These are phyloP conservation scores for Marasmarcha lunaedactyla DNA, from an alignment of 2,888 invertebrate species.

Conservation along the genomic window DNA sequence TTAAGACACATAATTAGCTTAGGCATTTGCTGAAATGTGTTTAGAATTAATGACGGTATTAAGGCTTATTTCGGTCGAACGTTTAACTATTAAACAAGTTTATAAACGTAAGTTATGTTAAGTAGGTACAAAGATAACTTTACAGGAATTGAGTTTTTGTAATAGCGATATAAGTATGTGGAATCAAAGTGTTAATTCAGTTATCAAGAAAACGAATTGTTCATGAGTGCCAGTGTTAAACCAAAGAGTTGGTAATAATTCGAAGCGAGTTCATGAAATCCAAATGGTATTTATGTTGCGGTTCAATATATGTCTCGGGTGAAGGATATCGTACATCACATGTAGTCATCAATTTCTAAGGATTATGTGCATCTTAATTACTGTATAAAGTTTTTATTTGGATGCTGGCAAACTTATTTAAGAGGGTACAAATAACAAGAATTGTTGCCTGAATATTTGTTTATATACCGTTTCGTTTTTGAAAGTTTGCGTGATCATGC, in stretches of 20 bases:
- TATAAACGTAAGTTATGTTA: background rate
- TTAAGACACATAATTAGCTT: slow-evolving; percentile 60
- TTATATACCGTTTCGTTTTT: no score
- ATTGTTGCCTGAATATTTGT: no score
- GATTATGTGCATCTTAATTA: slow-evolving; percentile 50
- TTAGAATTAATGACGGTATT: slow-evolving; percentile 23
- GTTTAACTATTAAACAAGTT: slow-evolving; percentile 4
- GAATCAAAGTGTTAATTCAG: no score
- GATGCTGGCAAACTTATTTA: slow-evolving; percentile 46
- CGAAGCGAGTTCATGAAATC: background rate
- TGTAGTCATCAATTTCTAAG: slow-evolving; percentile 50
- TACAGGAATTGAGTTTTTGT: no score
- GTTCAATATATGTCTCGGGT: slow-evolving; percentile 1
- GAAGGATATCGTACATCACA: slow-evolving; percentile 13
- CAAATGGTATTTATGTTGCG: slow-evolving; percentile 1
- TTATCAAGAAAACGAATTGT: no score
- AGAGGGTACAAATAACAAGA: background rate
- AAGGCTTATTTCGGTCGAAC: slow-evolving; percentile 5
- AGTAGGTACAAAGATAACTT: background rate
- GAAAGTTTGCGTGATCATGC: slow-evolving; percentile 8
- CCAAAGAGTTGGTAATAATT: slow-evolving; percentile 2
- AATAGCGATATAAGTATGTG: no score
- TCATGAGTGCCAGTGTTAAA: no score
- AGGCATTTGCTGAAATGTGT: slow-evolving; percentile 30
- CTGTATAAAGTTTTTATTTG: slow-evolving; percentile 59